Percentiles rank a stretch among this genome's conserved stretches.
Evolutionary conservation across 1,140 invertebrate species (phyloP).

Genomic region (Trichogramma pretiosum): DNA sequence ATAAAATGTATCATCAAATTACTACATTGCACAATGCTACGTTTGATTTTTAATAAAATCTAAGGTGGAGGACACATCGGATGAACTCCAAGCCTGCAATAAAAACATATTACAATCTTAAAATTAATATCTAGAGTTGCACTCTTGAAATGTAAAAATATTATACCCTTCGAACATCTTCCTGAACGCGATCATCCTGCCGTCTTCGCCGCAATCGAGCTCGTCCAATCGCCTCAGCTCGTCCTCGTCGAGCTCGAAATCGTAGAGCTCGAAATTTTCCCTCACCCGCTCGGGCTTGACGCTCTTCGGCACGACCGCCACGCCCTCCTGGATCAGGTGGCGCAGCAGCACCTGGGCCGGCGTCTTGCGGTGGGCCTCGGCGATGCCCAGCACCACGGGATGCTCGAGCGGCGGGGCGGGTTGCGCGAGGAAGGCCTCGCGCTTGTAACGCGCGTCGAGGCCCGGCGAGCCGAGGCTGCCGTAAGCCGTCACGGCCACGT

Average conservation of each 20-base stretch:
- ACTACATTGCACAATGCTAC: too few species aligned
- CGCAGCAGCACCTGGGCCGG: slow-evolving; percentile 38
- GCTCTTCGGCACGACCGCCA: neutral
- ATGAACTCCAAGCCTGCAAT: too few species aligned
- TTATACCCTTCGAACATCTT: neutral
- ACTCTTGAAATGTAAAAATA: too few species aligned
- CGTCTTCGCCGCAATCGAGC: neutral
- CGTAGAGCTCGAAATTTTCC: neutral
- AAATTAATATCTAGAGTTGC: too few species aligned
- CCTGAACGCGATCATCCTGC: neutral
- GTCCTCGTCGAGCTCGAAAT: neutral
- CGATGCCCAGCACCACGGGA: neutral
- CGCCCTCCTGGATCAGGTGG: neutral
- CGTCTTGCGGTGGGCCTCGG: neutral
- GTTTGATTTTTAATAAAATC: too few species aligned
- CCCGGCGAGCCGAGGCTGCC: neutral
- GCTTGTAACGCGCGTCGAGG: neutral
- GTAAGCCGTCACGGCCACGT: neutral
- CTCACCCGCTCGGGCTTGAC: neutral
- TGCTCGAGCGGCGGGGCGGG: neutral
- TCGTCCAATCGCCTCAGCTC: neutral
- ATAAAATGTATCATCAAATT: too few species aligned
- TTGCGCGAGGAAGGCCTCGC: neutral
- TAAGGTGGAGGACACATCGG: too few species aligned
- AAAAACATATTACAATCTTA: too few species aligned